Conservation (phyloP, 1,140 invertebrate species). For the Drosophila kurseongensis region DNA sequence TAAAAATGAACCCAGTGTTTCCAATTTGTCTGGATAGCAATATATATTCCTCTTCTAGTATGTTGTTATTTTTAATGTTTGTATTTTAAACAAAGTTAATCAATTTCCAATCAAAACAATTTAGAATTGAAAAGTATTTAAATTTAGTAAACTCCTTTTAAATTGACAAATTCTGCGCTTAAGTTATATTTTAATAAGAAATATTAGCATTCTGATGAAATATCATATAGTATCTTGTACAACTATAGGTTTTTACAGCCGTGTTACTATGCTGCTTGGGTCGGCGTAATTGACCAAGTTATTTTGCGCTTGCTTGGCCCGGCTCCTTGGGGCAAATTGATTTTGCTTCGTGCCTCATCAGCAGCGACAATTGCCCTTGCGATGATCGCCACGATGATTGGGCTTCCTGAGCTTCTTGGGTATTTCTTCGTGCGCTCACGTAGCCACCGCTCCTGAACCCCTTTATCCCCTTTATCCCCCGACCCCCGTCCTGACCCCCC, state of each 20-base stretch:
- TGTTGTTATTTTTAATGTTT: no score
- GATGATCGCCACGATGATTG: constrained; percentile 49
- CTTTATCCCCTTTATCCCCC: not conserved
- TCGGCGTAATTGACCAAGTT: constrained; percentile 72
- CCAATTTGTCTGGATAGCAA: no score
- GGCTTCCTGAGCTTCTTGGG: constrained; percentile 21
- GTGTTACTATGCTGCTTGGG: not conserved
- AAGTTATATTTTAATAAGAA: no score
- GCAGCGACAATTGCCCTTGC: constrained; percentile 77
- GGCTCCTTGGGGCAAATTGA: constrained; percentile 68
- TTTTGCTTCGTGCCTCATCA: constrained; percentile 81
- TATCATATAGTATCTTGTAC: no score
- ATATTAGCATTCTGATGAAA: no score
- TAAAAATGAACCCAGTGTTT: no score
- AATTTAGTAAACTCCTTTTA: no score
- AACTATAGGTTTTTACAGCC: not conserved
- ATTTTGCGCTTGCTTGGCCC: constrained; percentile 73
- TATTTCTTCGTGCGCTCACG: constrained; percentile 56
- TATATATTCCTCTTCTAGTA: no score
- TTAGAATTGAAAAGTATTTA: no score
- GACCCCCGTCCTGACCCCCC: not conserved
- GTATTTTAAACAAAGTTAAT: no score
- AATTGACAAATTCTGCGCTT: no score
- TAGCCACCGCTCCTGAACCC: constrained; percentile 33
- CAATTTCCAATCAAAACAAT: no score